phyloP scores from a whole-genome alignment of 2,888 invertebrate genomes.

The Tinea semifulvella region DNA sequence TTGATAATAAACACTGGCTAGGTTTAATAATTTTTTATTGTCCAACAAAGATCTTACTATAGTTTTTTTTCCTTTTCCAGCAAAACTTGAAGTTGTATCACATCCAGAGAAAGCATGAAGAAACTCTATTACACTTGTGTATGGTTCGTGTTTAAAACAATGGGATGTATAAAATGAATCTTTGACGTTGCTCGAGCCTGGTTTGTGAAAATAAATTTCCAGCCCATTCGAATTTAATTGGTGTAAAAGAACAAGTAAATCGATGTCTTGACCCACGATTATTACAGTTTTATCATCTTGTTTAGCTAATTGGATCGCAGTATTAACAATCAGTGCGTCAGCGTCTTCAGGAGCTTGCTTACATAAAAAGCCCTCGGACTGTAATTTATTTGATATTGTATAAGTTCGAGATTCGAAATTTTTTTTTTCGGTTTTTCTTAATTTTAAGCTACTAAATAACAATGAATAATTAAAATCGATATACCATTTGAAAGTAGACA shows the following conservation, averaged over 20 bases:
- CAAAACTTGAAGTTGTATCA: slow-evolving; percentile 21
- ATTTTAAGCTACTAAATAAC: no score
- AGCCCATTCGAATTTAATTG: slow-evolving; percentile 21
- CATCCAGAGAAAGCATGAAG: slow-evolving; percentile 21
- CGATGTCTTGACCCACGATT: slow-evolving; percentile 25
- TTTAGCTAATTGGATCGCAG: slow-evolving; percentile 22
- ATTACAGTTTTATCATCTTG: slow-evolving; percentile 22
- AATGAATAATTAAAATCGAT: no score
- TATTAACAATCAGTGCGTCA: slow-evolving; percentile 22
- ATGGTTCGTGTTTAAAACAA: slow-evolving; percentile 22
- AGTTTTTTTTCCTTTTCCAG: slow-evolving; percentile 21
- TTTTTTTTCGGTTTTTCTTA: no score
- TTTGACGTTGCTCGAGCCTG: slow-evolving; percentile 17
- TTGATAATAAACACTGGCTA: slow-evolving; percentile 19
- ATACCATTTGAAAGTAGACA: no score
- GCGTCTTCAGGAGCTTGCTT: slow-evolving; percentile 25
- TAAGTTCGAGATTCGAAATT: no score
- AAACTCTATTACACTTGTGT: slow-evolving; percentile 19
- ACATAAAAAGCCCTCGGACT: slow-evolving; percentile 21
- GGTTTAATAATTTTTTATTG: slow-evolving; percentile 17
- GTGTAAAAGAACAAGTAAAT: slow-evolving; percentile 25
- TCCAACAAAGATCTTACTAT: slow-evolving; percentile 18
- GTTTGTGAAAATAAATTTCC: slow-evolving; percentile 17
- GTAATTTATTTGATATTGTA: slow-evolving; percentile 20
- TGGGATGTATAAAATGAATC: slow-evolving; percentile 16